Percentiles rank a stretch among this genome's conserved stretches.
phyloP scores from a whole-genome alignment of 2,797 vertebrate genomes.

The Oreonectes daqikongensis region DNA sequence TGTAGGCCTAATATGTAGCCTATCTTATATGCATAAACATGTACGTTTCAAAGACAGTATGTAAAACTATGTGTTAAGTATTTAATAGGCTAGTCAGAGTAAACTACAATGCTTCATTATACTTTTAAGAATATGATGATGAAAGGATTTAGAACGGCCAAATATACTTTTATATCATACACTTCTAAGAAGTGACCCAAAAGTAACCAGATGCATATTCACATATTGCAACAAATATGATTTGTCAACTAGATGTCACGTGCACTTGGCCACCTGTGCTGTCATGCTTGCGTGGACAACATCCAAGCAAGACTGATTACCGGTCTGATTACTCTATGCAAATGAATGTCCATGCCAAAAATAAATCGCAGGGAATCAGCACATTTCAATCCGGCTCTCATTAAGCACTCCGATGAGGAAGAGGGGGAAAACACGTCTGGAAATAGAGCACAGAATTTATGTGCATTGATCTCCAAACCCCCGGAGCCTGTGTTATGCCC shows the following conservation, averaged over 20 bases:
- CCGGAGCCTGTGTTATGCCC: slow-evolving; percentile 31
- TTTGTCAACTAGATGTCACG: slow-evolving; percentile 18
- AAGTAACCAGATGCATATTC: not conserved
- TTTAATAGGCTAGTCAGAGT: no score
- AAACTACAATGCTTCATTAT: no score
- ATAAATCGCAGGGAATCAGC: slow-evolving; percentile 76
- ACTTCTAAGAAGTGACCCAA: not conserved
- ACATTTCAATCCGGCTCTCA: slow-evolving; percentile 63
- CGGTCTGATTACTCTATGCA: slow-evolving; percentile 64
- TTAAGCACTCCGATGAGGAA: slow-evolving; percentile 39
- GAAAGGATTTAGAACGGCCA: no score
- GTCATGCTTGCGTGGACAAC: slow-evolving; percentile 20
- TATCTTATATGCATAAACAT: no score
- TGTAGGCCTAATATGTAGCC: no score
- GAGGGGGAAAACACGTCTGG: slow-evolving; percentile 51
- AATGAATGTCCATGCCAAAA: slow-evolving; percentile 73
- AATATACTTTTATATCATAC: no score
- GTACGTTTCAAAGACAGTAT: no score
- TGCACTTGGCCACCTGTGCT: slow-evolving; percentile 31
- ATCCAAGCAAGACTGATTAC: slow-evolving; percentile 48
- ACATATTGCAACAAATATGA: not conserved
- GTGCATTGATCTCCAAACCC: slow-evolving; percentile 49
- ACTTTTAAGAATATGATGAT: no score
- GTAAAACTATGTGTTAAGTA: no score
- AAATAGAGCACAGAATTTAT: slow-evolving; percentile 42